Percentiles rank a stretch among this genome's conserved stretches.
Conservation (phyloP, 1,140 invertebrate genomes). For the Cataglyphis hispanica region DNA sequence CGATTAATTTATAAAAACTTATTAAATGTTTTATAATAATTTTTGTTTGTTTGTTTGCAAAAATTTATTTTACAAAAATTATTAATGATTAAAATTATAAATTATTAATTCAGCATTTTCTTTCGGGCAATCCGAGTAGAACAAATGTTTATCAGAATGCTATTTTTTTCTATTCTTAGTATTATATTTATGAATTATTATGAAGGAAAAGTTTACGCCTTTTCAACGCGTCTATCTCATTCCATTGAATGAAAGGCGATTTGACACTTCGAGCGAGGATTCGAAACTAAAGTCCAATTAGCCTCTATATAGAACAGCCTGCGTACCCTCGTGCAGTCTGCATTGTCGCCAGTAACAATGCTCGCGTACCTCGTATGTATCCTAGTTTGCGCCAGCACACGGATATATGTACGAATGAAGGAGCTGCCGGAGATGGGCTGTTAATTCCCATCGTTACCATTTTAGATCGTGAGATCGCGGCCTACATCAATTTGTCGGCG, state of each 20-base stretch:
- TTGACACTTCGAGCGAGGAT: background rate
- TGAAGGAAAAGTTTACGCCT: background rate
- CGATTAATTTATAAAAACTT: background rate
- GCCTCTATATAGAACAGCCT: slow-evolving; percentile 6
- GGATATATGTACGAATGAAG: background rate
- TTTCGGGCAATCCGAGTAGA: background rate
- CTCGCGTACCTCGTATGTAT: background rate
- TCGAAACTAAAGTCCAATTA: slow-evolving; percentile 25
- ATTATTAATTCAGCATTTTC: background rate
- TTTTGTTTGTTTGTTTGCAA: background rate
- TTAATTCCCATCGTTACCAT: slow-evolving; percentile 77
- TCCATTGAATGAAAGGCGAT: background rate
- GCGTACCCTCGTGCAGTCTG: background rate
- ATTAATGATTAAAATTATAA: background rate
- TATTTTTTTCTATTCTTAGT: background rate
- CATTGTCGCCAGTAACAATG: slow-evolving; percentile 39
- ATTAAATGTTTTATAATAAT: background rate
- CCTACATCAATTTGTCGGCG: slow-evolving; percentile 62
- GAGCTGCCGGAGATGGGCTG: slow-evolving; percentile 47
- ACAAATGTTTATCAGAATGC: background rate
- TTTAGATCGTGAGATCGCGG: slow-evolving; percentile 79
- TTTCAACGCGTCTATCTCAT: background rate
- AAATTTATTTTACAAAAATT: background rate
- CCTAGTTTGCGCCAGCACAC: slow-evolving; percentile 10
- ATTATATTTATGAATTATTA: background rate